These are phyloP conservation scores for Pagrus major DNA, from an alignment of 2,113 vertebrate genomes.

Conservation along the genomic window DNA sequence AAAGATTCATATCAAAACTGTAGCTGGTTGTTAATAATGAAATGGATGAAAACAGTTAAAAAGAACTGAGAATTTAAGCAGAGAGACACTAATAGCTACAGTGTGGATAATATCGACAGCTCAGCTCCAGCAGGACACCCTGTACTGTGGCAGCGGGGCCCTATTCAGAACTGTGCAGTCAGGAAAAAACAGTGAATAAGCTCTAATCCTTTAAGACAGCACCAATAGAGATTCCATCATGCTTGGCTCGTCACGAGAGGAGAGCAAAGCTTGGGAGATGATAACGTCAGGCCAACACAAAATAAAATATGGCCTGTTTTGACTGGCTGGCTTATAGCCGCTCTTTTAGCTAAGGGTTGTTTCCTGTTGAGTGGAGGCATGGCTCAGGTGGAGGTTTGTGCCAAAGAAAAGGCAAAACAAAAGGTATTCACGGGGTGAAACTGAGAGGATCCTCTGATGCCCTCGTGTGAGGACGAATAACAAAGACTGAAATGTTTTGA, in stretches of 20 bases:
- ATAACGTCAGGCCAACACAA: slow-evolving; percentile 69
- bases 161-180: slow-evolving; percentile 70
- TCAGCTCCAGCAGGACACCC: slow-evolving; percentile 50
- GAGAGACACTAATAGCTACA: slow-evolving; percentile 16
- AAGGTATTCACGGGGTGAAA: slow-evolving; percentile 57
- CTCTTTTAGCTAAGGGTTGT: slow-evolving; percentile 62
- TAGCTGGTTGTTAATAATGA: not conserved
- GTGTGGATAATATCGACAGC: slow-evolving; percentile 29
- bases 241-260: slow-evolving; percentile 71
- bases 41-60: slow-evolving; percentile 1
- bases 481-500: slow-evolving; percentile 50
- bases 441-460: slow-evolving; percentile 32
- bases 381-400: slow-evolving; percentile 58
- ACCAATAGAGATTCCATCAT: slow-evolving; percentile 77
- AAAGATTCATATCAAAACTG: slow-evolving; percentile 4
- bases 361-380: slow-evolving; percentile 70
- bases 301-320: slow-evolving; percentile 78
- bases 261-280: slow-evolving; percentile 67
- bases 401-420: slow-evolving; percentile 68
- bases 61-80: slow-evolving; percentile 1
- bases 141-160: slow-evolving; percentile 55
- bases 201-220: slow-evolving; percentile 78
- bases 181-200: slow-evolving; percentile 69
- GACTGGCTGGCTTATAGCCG: slow-evolving; percentile 70
- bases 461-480: slow-evolving; percentile 30